Base-by-base conservation (phyloP, 2,797 vertebrate species). In the Lithobates pipiens region DNA sequence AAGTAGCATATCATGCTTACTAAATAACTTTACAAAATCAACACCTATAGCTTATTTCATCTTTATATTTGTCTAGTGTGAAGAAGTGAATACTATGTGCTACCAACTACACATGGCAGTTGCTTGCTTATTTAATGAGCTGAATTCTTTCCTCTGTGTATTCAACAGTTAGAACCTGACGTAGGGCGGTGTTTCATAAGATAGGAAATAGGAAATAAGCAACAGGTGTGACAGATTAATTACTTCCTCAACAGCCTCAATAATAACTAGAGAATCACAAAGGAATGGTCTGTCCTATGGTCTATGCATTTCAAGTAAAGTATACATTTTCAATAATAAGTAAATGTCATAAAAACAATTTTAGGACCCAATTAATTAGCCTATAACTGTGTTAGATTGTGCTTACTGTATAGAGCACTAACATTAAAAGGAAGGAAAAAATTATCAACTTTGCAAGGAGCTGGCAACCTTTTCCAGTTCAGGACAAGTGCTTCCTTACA, bases 161-260 rank as follows among this genome's bases (percentile, higher is more conserved):
- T 92, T 88, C 88, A 90, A 75, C 90, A 89, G 87, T 91, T 93
- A 93, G 91, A 89, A 88, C 89, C 89, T 91, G 78, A 79, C 34
- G 21, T 44, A 29, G 77, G 63, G 65, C 16, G 65, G 36, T 83
- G 80, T 90, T 88, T 91, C 89, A 90, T 90, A 90, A 32, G 83
- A 83, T 90, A 92, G 89, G 90, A 93, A 93, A 92, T 90, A 89
- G 92, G 87, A 88, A 89, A 85, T 88, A 87, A 88, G 39, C 88
- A 90, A 91, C 91, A 77, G 83, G 61, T 80, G 83, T 87, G 88
- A 57, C 67, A 76, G 78, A 68, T 85, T 88, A 89, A 80, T 80
- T 46, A 50, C 77, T 80, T 87, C 89, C 82, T 85, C 83, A 23
- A 88, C 86, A 88, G 88, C 87, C 6, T 83, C 71, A 68, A 46